Evolutionary conservation across 2,113 vertebrate genomes (phyloP), one percentile per base, ranked within the genome.

Genomic region (Oreotrochilus melanogaster): DNA sequence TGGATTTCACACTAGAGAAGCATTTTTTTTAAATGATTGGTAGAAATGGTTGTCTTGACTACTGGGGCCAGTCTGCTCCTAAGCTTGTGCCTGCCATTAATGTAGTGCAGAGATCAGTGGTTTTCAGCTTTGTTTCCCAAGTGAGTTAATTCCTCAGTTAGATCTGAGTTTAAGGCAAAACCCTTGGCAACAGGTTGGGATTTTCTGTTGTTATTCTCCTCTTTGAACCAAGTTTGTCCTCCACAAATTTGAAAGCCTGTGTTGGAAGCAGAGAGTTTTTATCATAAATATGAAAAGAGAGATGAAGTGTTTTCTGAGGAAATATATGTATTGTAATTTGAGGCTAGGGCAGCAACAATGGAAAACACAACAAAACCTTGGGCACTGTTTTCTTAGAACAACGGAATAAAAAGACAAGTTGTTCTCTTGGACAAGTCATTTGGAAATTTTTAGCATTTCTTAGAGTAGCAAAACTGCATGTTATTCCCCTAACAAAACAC

Each of bases 381-480:
- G 30, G 35, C 30, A 8, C 24, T 69, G 17, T 65, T 89, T 30
- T 78, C 11, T 37, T 30, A 39, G 70, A 89, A 33, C 57, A 37
- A 21, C 64, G 53, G 35, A 82, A 45, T 62, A 82, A 88, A 67
- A 45, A 58, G 48, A 28, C 37, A 11, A 82, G 48, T 56, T 88
- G 50, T 82, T 93, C 35, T 82, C 74, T 84, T 57, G 47, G 58
- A 53, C 92, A 78, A 91, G 58, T 79, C 71, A 86, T 37, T 62
- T 80, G 69, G 64, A 88, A 94, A 73, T 48, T 81, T 79, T 83
- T 67, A 93, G 58, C 30, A 10, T 61, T 91, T 72, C 31, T 90
- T 86, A 69, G 51, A 22, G n/a, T 65, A 60, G 50, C 37, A 54
- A 51, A 88, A 37, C 50, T 79, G 3, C n/a, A 10, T n/a, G 22